Evolutionary conservation across 2,113 vertebrate species (phyloP), one percentile per base, ranked within the genome.

Genomic region (Anolis sagrei): DNA sequence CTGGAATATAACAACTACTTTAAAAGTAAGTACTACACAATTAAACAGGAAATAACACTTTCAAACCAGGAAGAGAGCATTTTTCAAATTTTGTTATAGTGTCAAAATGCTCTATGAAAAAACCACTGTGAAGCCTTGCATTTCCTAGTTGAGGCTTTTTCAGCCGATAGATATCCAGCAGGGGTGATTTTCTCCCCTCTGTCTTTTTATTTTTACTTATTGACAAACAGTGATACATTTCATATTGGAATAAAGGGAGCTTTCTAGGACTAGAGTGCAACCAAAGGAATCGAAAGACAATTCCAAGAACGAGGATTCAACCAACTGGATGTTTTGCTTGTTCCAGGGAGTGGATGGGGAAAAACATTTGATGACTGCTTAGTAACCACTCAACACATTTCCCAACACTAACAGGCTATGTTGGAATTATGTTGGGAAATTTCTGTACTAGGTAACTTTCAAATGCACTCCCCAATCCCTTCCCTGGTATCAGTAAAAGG

Each of bases 341-440:
- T 27, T 76, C 74, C 44, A 51, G 74, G 48, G 74, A 51, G 74
- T 44, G 74, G 48, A 51, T 4, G 27, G 51, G 39, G 23, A 16
- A 51, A 76, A 76, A 48, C 44, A 51, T 3, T 51, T 51, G 74
- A 27, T 76, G 44, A 76, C 44, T 76, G 74, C 74, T 51, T 76
- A 76, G 74, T 76, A 76, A 76, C 44, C 44, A 76, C 74, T 76
- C 74, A 49, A 76, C 74, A 76, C 51, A 51, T 76, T 76, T 48
- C 74, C 27, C 74, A 76, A 76, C 74, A 76, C 74, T 76, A n/a
- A 76, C 48, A 76, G 74, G 44, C 51, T 49, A 76, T 76, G 25
- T 76, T 76, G 74, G 74, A 76, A 76, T 44, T 76, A 76, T 75
- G 73, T 75, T 29, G 64, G 39, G 79, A 39, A 68, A 68, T 32